A percentile compares a stretch with the other conserved stretches of the same genome.
Evolutionary conservation across 2,797 vertebrate genomes (phyloP).

Genomic region (Acipenser oxyrinchus): DNA sequence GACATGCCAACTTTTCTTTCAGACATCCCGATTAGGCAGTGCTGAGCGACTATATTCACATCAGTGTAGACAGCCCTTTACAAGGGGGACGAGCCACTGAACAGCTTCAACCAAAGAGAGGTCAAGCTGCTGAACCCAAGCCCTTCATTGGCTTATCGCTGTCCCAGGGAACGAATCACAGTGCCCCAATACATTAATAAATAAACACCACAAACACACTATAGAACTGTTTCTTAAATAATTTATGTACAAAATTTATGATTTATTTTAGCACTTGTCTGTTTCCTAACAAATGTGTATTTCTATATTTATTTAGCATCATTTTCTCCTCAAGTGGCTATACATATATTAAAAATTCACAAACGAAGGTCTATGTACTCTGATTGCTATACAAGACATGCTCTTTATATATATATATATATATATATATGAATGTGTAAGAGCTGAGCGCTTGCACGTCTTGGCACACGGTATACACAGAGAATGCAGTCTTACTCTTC

Average conservation of each 20-base stretch:
- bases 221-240: neutral
- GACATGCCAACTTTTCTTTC: no score
- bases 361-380: constrained; percentile 30
- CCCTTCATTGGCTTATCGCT: no score
- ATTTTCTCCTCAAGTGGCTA: constrained; percentile 27
- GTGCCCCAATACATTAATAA: no score
- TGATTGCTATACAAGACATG: constrained; percentile 38
- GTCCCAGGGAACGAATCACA: no score
- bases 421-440: constrained; percentile 32
- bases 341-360: constrained; percentile 44
- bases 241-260: neutral
- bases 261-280: neutral
- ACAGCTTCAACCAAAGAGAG: no score
- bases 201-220: no score
- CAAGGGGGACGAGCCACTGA: no score
- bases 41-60: no score
- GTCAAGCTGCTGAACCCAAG: no score
- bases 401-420: constrained; percentile 36
- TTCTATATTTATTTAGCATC: constrained; percentile 31
- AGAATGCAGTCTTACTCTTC: constrained; percentile 21
- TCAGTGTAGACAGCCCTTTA: no score
- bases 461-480: constrained; percentile 65
- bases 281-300: constrained; percentile 30
- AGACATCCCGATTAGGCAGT: no score
- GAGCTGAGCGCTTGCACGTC: constrained; percentile 49